A percentile compares a stretch with the other conserved stretches of the same genome.
Evolutionary conservation across 1,140 invertebrate species (phyloP).

Genomic region (Zaprionus camerounensis): DNA sequence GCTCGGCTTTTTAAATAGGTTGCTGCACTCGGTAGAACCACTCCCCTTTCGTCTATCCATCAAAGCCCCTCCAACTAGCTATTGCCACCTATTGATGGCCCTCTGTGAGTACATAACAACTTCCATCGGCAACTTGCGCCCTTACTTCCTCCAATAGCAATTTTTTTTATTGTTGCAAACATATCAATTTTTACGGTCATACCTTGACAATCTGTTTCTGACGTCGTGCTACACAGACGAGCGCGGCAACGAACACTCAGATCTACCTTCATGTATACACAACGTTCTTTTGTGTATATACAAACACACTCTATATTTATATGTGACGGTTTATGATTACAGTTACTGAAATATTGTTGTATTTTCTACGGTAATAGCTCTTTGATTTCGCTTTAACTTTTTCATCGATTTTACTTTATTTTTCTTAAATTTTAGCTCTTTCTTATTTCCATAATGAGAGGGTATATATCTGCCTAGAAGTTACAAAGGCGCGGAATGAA

Average conservation of each 20-base stretch:
- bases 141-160: conserved; percentile 14
- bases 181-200: conserved; percentile 34
- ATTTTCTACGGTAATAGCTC: neutral
- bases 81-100: neutral
- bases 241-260: neutral
- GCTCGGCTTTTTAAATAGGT: conserved; percentile 28
- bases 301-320: conserved; percentile 6
- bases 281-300: too few species aligned
- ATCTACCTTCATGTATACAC: neutral
- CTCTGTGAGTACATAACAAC: conserved; percentile 20
- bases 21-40: conserved; percentile 1
- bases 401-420: neutral
- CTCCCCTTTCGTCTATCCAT: conserved; percentile 40
- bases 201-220: conserved; percentile 30
- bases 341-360: conserved; percentile 1
- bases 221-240: neutral
- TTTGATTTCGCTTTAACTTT: neutral
- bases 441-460: neutral
- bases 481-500: too few species aligned
- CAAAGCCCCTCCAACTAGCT: conserved; percentile 20
- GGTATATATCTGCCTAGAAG: too few species aligned
- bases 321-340: conserved; percentile 13
- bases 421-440: neutral
- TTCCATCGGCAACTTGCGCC: conserved; percentile 35
- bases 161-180: conserved; percentile 35